Conservation (phyloP, 1,140 invertebrate species). For the Telenomus remus region DNA sequence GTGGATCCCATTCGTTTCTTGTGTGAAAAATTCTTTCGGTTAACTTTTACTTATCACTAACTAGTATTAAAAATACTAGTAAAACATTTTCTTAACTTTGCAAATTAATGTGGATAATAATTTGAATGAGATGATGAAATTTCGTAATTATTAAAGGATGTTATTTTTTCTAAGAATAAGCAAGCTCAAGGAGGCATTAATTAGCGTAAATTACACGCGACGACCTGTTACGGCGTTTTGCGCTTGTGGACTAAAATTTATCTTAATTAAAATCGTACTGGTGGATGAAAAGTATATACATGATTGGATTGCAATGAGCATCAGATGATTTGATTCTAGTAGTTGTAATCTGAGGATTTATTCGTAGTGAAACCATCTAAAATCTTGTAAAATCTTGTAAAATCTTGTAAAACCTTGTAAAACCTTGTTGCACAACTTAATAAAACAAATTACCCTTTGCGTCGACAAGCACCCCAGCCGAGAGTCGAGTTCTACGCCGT, state of each 20-base stretch:
- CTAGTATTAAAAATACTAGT: no score
- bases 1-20: slow-evolving; percentile 23
- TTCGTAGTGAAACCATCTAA: slow-evolving; percentile 41
- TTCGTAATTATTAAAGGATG: no score
- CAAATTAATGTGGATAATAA: no score
- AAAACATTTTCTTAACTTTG: no score
- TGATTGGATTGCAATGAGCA: slow-evolving; percentile 33
- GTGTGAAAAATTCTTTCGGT: slow-evolving; percentile 35
- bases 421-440: slow-evolving; percentile 52
- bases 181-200: slow-evolving; percentile 5
- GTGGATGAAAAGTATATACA: slow-evolving; percentile 4
- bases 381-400: slow-evolving; percentile 14
- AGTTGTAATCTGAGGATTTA: slow-evolving; percentile 38
- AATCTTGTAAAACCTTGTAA: slow-evolving; percentile 53
- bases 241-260: not conserved
- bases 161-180: no score
- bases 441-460: slow-evolving; percentile 51
- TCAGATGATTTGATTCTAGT: slow-evolving; percentile 43
- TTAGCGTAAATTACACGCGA: slow-evolving; percentile 12
- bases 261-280: slow-evolving; percentile 32
- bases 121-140: no score
- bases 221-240: slow-evolving; percentile 4
- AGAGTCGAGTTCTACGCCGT: slow-evolving; percentile 31
- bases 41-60: slow-evolving; percentile 7
- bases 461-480: slow-evolving; percentile 35